Evolutionary conservation across 2,888 invertebrate genomes (phyloP), one percentile per base, ranked within the genome.

Genomic region (Apamea anceps): DNA sequence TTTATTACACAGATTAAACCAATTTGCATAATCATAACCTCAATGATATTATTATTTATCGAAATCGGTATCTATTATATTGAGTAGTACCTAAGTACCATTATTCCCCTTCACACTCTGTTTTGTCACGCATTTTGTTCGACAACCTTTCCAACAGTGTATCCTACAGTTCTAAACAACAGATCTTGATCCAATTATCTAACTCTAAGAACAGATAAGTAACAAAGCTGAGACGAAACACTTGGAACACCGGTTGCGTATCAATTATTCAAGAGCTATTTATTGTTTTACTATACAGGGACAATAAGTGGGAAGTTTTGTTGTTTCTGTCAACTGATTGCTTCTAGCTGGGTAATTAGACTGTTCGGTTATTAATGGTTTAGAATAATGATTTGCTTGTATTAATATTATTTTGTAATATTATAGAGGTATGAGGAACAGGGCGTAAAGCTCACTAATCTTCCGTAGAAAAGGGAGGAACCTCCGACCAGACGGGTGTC

Each of bases 161-260:
- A 88, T 91, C 87, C 48, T 80, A n/a, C 62, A 54, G 84, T 90
- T 85, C 91, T 92, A 90, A 93, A 92, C 92, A 94, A 94, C 93
- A 93, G 92, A 94, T 94, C 93, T 93, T 94, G 93, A 94, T 94
- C 91, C 93, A 95, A 95, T 94, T 94, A 95, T 92, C 93, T 91
- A 92, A 92, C 92, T 91, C 91, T 91, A 91, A 91, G 91, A 93
- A 93, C 88, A 92, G 93, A 93, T 94, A 94, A 93, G 93, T 93
- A 93, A 93, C 93, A 92, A 93, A 92, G 93, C 88, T 85, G 89
- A 87, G 88, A 90, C 87, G 90, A 90, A 91, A 89, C 89, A 89
- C 85, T 86, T 85, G 82, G 89, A 88, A 89, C 89, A 88, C 88
- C 88, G 91, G 89, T 90, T 88, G 91, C 88, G 87, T 91, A 91